A percentile compares a stretch with the other conserved stretches of the same genome.
These are phyloP conservation scores for Hyperoodon ampullatus DNA, from an alignment of 2,113 vertebrate genomes.

Conservation along the genomic window DNA sequence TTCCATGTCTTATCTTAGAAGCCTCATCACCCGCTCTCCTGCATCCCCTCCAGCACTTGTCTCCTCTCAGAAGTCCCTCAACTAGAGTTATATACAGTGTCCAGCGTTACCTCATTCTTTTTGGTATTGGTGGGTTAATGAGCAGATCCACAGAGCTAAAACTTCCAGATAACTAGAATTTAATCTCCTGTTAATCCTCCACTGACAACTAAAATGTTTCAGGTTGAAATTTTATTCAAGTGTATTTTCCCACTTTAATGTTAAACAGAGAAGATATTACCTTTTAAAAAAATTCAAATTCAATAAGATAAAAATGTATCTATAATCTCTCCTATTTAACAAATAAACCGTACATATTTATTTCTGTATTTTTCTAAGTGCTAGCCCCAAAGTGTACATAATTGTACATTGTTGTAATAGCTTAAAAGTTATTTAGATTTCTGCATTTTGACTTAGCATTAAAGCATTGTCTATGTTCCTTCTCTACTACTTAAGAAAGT, in stretches of 20 bases:
- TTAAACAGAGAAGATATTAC: background rate
- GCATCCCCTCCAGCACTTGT: background rate
- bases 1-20: background rate
- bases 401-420: background rate
- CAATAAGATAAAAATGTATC: background rate
- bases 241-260: background rate
- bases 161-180: background rate
- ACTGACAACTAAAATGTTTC: background rate
- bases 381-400: background rate
- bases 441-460: background rate
- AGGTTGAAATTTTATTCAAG: background rate
- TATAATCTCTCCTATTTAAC: background rate
- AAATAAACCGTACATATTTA: background rate
- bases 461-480: background rate
- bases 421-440: background rate
- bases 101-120: background rate
- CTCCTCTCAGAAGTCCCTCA: too few relatives aligned
- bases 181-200: background rate
- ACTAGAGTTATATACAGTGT: background rate
- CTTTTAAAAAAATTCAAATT: background rate
- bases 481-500: background rate
- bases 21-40: background rate
- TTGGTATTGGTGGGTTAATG: background rate
- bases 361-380: background rate
- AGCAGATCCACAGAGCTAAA: background rate